Percentiles rank a stretch among this genome's conserved stretches.
Conservation (phyloP, 2,797 vertebrate genomes). For the Gallinago stenura region DNA sequence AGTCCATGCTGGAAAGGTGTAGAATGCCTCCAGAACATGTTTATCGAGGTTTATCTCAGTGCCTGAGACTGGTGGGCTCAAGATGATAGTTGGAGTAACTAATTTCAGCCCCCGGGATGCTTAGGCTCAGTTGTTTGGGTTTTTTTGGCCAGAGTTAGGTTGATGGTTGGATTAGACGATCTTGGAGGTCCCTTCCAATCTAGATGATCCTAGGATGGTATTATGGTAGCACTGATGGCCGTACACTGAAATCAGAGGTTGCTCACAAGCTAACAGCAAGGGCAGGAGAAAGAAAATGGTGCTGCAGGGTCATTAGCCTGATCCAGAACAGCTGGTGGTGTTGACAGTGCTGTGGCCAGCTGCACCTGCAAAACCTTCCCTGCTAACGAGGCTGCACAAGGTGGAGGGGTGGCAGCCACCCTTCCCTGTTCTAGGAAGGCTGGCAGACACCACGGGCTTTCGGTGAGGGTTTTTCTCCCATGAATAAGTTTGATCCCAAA, state of each 20-base stretch:
- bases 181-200: too few species aligned
- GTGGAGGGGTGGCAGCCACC: not conserved
- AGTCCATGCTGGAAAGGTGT: not conserved
- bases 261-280: rapidly evolving
- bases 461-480: rapidly evolving
- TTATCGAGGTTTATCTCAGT: not conserved
- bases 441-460: not conserved
- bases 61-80: rapidly evolving
- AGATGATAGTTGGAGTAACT: not conserved
- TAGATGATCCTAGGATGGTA: not conserved
- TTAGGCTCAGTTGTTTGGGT: rapidly evolving
- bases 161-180: too few species aligned
- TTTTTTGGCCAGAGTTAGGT: too few species aligned
- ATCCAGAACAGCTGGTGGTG: not conserved
- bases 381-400: rapidly evolving
- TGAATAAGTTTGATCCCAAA: not conserved
- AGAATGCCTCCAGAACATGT: not conserved
- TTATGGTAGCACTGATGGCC: not conserved
- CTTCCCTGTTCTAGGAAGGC: rapidly evolving
- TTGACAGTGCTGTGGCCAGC: not conserved
- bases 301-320: rapidly evolving
- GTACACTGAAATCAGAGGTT: rapidly evolving
- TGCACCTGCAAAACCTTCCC: not conserved
- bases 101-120: not conserved
- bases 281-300: not conserved